These are phyloP conservation scores for Caenorhabditis elegans DNA, from an alignment of 1,140 invertebrate species.

Conservation along the genomic window DNA sequence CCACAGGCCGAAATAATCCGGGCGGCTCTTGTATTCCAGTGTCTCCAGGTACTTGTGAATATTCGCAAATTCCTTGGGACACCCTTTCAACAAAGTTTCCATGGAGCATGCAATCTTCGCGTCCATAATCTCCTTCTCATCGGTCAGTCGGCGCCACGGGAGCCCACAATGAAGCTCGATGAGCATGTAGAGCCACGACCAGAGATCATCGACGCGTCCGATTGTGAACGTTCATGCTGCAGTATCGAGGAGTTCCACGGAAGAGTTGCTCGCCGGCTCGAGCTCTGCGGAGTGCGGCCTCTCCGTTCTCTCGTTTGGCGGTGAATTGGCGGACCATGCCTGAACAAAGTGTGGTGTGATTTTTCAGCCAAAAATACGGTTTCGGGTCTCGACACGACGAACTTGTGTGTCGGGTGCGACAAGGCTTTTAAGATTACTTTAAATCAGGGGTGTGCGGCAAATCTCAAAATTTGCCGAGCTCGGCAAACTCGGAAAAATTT, in stretches of 20 bases:
- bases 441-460: no score
- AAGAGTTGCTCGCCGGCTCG: slow-evolving; percentile 51
- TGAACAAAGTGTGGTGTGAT: no score
- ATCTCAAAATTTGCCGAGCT: no score
- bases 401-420: no score
- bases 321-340: slow-evolving; percentile 53
- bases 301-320: slow-evolving; percentile 1
- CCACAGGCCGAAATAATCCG: slow-evolving; percentile 55
- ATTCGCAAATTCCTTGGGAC: slow-evolving; percentile 48
- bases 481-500: no score
- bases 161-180: slow-evolving; percentile 56
- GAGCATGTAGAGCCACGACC: slow-evolving; percentile 60
- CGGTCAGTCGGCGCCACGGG: slow-evolving; percentile 51
- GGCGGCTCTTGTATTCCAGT: slow-evolving; percentile 50
- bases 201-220: slow-evolving; percentile 59
- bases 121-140: slow-evolving; percentile 43
- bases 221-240: slow-evolving; percentile 53
- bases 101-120: slow-evolving; percentile 36
- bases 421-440: no score
- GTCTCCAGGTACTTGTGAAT: slow-evolving; percentile 52
- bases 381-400: no score
- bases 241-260: slow-evolving; percentile 59
- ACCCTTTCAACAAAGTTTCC: slow-evolving; percentile 32
- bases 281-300: slow-evolving; percentile 40
- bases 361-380: no score